Base-by-base conservation (phyloP, 2,797 vertebrate species). In the Caiman crocodilus region DNA sequence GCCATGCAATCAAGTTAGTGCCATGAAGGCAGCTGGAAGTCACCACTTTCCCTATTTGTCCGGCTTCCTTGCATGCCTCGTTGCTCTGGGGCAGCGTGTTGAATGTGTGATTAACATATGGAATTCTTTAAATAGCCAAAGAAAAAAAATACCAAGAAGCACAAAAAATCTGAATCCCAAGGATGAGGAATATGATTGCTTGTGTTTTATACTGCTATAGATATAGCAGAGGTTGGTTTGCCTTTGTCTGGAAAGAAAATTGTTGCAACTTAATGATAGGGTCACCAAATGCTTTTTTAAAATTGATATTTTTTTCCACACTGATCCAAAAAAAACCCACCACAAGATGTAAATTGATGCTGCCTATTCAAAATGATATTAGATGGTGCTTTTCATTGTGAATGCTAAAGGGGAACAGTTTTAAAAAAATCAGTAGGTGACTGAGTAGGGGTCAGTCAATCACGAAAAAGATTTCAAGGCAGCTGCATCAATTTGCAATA, bases 41-140 rank as follows among this genome's bases (percentile, higher is more conserved):
- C 42, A 50, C 42, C 42, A 50, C 10, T 50, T 9, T 50, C 42
- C 42, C 42, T 50, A 50, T 50, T 50, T 50, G 42, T 50, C 42
- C 42, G 2, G 3, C 42, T 50, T 50, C 42, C 42, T 10, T 50
- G 42, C 42, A 50, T 50, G 59, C 60, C 32, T 30, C 81, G 5
- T 11, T 35, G 61, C 57, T 2, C 1, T 55, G 67, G 10, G 26
- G n/a, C 9, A 2, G 1, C 6, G 2, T 2, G 25, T 30, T n/a
- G 21, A n/a, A 50, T 50, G 42, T 23, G 0, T 3, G 80, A 7
- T 21, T 85, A 83, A 80, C 9, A 78, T 1, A 4, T 61, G 2
- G 11, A 92, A 63, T 71, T 1, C 0, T 15, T 64, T 64, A 71
- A 82, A 74, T 76, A 87, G 25, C 25, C 69, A 73, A 42, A 42